phyloP scores from a whole-genome alignment of 2,797 vertebrate species.

The Pangasius larnaudii region DNA sequence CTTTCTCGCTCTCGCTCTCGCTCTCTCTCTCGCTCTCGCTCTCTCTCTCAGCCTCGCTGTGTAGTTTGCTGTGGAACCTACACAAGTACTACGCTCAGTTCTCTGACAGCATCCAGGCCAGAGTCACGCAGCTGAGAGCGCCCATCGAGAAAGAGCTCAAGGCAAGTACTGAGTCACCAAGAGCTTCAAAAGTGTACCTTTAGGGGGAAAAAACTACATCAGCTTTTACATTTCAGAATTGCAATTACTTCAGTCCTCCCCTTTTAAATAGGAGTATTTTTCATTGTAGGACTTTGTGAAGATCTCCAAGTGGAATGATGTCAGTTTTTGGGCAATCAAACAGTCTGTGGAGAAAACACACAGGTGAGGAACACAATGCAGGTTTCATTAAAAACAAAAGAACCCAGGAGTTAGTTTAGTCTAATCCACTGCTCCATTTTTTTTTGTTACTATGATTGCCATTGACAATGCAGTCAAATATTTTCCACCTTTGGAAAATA shows the following conservation, averaged over 20 bases:
- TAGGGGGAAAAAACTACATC: too few species aligned
- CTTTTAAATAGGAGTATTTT: neutral
- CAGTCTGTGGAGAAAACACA: constrained; percentile 97
- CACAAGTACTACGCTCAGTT: constrained; percentile 94
- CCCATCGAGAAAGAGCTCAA: constrained; percentile 97
- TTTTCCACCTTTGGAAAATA: neutral
- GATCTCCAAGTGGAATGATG: constrained; percentile 98
- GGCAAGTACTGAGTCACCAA: constrained; percentile 66
- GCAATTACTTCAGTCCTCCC: neutral
- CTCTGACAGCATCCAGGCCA: constrained; percentile 80
- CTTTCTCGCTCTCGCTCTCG: too few species aligned
- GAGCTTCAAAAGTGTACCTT: too few species aligned
- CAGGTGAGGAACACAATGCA: constrained; percentile 75
- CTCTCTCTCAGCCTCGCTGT: constrained; percentile 77
- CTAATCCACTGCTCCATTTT: too few species aligned
- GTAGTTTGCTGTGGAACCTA: constrained; percentile 92
- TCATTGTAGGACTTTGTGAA: constrained; percentile 90
- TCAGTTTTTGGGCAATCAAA: constrained; percentile 97
- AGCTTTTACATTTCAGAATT: neutral
- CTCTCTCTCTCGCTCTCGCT: neutral
- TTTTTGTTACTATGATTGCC: too few species aligned
- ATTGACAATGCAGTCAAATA: neutral
- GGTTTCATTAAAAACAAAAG: neutral
- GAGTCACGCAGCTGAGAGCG: constrained; percentile 82
- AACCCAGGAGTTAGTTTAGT: neutral